These are phyloP conservation scores for Drosophila grimshawi DNA, from an alignment of 1,140 invertebrate species.

Conservation along the genomic window DNA sequence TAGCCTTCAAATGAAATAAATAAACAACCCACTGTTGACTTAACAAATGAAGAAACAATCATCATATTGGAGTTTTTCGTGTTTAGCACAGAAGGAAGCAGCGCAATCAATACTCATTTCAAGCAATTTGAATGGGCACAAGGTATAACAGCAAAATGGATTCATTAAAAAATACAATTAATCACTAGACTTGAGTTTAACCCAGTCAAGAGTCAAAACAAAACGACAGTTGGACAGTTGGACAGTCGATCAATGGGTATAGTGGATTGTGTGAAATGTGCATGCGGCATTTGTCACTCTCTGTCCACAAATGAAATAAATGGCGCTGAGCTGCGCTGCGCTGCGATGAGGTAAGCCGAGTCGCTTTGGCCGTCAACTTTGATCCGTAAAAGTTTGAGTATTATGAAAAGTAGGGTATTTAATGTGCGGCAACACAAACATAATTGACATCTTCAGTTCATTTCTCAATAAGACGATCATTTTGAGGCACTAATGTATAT, in stretches of 20 bases:
- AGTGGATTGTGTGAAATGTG: not conserved
- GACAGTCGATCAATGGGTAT: slow-evolving; percentile 2
- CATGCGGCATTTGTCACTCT: slow-evolving; percentile 56
- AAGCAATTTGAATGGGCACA: no score
- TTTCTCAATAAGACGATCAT: not conserved
- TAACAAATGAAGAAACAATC: not conserved
- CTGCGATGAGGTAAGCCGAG: not conserved
- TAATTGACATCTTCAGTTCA: not conserved
- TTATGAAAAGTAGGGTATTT: not conserved
- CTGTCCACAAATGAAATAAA: slow-evolving; percentile 56
- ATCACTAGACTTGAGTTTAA: not conserved
- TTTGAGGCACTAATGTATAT: not conserved
- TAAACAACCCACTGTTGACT: not conserved
- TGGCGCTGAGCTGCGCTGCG: not conserved
- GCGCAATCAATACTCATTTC: no score
- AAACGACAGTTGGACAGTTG: slow-evolving; percentile 13
- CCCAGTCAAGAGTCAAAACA: slow-evolving; percentile 24
- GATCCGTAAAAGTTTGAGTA: not conserved
- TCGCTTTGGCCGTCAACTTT: not conserved
- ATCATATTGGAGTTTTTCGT: no score
- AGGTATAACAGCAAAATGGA: not conserved
- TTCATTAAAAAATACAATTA: not conserved
- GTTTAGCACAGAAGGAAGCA: no score
- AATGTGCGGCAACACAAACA: no score
- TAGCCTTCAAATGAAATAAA: no score